Base-by-base conservation (phyloP, 1,140 invertebrate genomes). In the Bombus cullumanus region DNA sequence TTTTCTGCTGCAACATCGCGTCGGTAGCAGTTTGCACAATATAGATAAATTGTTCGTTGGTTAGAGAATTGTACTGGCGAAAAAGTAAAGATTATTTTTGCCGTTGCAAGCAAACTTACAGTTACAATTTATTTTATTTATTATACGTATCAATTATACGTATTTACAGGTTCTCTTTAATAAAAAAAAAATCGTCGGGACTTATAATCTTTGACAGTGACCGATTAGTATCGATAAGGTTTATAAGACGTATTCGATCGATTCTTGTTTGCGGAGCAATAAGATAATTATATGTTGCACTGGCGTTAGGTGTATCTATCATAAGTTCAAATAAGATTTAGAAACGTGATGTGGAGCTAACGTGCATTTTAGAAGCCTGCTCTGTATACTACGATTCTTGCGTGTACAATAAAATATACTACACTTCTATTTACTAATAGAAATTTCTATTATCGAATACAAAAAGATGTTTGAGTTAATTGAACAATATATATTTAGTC, bases 251-350 rank as follows among this genome's bases (percentile, higher is more conserved):
- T 31, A 25, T 75, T 25, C 34, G 43, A 41, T 68, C n/a, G 39
- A 28, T 66, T 43, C 39, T 22, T 66, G 28, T 79, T 43, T 28
- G 31, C 10, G 3, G 25, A 68, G n/a, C 39, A 34, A 68, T 75
- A 22, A 3, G 62, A 68, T 79, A 79, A 79, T 79, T 68, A 34
- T 28, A 75, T 8, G 72, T 31, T 77, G 12, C 15, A 41, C 28
- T 41, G 34, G 13, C 28, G 37, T 64, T 41, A n/a, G 28, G 4
- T 31, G 12, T 18, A 31, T 10, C 37, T 64, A n/a, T 59, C 57
- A 77, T 18, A 15, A 10, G 37, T 12, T 77, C 57, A 64, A 18
- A 34, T 53, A 75, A 53, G n/a, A 18, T 64, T 22, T 64, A 15
- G 28, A 2, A 28, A 62, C 15, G 25, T 2, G 18, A 41, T 22